Evolutionary conservation across 1,140 invertebrate species (phyloP).

Genomic region (Trichomalopsis sarcophagae): DNA sequence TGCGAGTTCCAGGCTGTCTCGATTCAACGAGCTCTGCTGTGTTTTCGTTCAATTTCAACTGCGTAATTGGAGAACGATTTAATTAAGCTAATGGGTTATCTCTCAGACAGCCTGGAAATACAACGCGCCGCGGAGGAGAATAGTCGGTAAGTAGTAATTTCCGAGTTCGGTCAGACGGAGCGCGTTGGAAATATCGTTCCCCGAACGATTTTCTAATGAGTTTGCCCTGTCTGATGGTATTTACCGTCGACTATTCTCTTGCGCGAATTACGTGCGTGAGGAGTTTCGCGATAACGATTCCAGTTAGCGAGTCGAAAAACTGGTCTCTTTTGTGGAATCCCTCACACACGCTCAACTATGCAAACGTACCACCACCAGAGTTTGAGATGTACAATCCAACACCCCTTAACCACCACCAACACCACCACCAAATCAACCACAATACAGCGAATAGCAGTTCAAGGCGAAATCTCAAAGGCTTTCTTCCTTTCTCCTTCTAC

Average conservation of each 20-base stretch:
- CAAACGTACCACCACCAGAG: too few species aligned
- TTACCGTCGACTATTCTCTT: not conserved
- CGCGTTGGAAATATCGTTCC: not conserved
- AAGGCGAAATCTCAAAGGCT: too few species aligned
- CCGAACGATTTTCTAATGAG: not conserved
- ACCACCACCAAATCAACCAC: too few species aligned
- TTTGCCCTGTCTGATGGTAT: not conserved
- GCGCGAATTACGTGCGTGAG: not conserved
- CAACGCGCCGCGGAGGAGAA: not conserved
- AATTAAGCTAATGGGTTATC: not conserved
- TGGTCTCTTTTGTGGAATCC: too few species aligned
- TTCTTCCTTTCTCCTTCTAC: too few species aligned
- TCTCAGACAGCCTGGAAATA: not conserved
- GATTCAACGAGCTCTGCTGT: not conserved
- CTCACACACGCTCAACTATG: too few species aligned
- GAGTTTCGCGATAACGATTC: too few species aligned
- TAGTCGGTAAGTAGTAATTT: not conserved
- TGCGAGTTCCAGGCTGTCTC: not conserved
- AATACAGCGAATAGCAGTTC: too few species aligned
- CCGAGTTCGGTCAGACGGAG: not conserved
- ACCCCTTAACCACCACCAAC: too few species aligned
- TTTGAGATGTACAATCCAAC: too few species aligned
- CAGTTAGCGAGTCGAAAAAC: too few species aligned
- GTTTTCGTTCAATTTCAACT: not conserved
- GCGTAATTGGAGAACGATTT: not conserved